Conservation (phyloP, 2,888 invertebrate genomes). For the Eulithis prunata region DNA sequence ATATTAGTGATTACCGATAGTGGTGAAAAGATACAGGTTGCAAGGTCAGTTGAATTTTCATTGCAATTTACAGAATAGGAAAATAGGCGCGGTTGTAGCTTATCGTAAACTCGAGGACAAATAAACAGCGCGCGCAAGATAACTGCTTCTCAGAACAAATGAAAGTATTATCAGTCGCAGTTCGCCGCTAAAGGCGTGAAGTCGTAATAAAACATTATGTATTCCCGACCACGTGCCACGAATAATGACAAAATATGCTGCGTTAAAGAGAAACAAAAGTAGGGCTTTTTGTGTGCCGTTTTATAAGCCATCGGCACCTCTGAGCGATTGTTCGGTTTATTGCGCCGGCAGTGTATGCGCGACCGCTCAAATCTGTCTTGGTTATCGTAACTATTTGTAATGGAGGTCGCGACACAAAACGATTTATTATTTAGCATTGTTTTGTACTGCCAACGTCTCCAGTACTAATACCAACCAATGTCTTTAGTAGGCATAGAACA, state of each 20-base stretch:
- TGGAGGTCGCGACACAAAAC: slow-evolving; percentile 17
- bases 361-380: slow-evolving; percentile 40
- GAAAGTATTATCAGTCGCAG: slow-evolving; percentile 78
- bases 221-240: slow-evolving; percentile 81
- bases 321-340: slow-evolving; percentile 59
- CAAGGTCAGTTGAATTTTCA: neutral
- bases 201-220: slow-evolving; percentile 83
- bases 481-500: too few relatives aligned
- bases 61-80: neutral
- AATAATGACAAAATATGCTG: slow-evolving; percentile 76
- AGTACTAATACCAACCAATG: too few relatives aligned
- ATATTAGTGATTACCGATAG: too few relatives aligned
- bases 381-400: slow-evolving; percentile 34
- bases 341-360: slow-evolving; percentile 46
- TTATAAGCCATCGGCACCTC: slow-evolving; percentile 74
- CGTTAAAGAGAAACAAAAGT: slow-evolving; percentile 73
- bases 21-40: neutral
- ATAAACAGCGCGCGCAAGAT: slow-evolving; percentile 55
- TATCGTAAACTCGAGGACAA: slow-evolving; percentile 36
- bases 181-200: slow-evolving; percentile 76
- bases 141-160: slow-evolving; percentile 77
- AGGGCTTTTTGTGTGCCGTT: slow-evolving; percentile 65
- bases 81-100: slow-evolving; percentile 11
- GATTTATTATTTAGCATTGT: slow-evolving; percentile 2
- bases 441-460: neutral